Base-by-base conservation (phyloP, 2,113 vertebrate species). In the Delphinapterus leucas region DNA sequence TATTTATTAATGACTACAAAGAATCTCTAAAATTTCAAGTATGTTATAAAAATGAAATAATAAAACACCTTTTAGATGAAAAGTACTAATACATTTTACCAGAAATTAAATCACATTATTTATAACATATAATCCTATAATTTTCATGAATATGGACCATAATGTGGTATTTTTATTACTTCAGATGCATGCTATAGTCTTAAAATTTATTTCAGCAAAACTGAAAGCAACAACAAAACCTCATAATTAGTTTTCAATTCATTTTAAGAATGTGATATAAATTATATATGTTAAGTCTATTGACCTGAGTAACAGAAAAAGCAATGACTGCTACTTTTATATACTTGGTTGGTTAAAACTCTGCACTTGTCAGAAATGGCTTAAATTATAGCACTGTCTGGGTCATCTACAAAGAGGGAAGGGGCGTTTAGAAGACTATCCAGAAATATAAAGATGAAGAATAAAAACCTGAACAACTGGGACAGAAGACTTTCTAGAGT, bases 11-110 rank as follows among this genome's bases (percentile, higher is more conserved):
- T 11, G 41, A 95, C 15, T 53, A 79, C 14, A 87, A 84, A 91
- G 17, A 82, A 73, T 36, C 17, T 88, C 25, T 25, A 86, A 93
- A 81, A 96, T 82, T 93, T 77, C 92, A 84, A 84, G 71, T 65
- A 44, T 74, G 58, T 68, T 88, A 67, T 67, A 96, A 97, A 97
- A 94, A 61, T 81, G 14, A 96, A 61, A 89, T 85, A 88, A 96
- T 25, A 84, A 87, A 95, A 77, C 2, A 97, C 5, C 13, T 94
- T 96, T 97, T 70, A 92, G 44, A 94, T 88, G 6, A 76, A 96
- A 82, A 68, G 1, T 77, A 87, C 36, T 89, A 71, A 94, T 88
- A 68, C 1, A 73, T 33, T 73, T 77, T 55, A 90, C 13, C 49
- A 86, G 28, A 93, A 88, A 77, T 79, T 86, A 94, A 91, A 71